Conservation (phyloP, 2,113 vertebrate species). For the Elephas maximus region DNA sequence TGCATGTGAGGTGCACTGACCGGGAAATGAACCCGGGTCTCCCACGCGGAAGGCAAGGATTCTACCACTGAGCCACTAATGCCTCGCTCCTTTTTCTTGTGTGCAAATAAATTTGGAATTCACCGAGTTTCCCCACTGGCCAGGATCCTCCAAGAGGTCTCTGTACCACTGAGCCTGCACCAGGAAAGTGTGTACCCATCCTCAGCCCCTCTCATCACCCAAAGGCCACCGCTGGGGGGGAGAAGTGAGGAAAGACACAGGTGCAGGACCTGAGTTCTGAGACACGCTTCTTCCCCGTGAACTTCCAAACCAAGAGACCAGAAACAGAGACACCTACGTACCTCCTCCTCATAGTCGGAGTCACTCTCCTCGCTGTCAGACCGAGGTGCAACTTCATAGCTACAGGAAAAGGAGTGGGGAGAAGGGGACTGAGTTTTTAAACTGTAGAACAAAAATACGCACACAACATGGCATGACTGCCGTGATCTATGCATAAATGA, state of each 20-base stretch:
- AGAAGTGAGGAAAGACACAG: neutral
- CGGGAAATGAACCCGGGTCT: neutral
- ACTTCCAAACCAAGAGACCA: neutral
- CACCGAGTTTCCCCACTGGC: neutral
- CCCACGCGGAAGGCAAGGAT: neutral
- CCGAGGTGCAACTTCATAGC: slow-evolving; percentile 98
- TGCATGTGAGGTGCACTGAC: neutral
- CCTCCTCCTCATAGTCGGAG: slow-evolving; percentile 98
- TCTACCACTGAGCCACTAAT: neutral
- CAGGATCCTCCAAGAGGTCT: neutral
- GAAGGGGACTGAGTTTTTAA: neutral
- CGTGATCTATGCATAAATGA: neutral
- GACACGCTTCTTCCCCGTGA: neutral
- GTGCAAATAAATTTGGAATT: slow-evolving; percentile 8
- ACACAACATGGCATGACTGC: accelerated
- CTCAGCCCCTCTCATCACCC: neutral
- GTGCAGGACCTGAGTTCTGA: neutral
- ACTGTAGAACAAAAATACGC: neutral
- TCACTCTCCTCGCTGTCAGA: slow-evolving; percentile 98
- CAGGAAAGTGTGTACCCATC: neutral
- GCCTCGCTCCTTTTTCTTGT: neutral
- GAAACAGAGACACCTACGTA: slow-evolving; percentile 81
- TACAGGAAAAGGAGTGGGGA: slow-evolving; percentile 76
- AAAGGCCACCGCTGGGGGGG: neutral
- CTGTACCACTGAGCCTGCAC: accelerated